phyloP scores from a whole-genome alignment of 2,797 vertebrate species.

The Bryconaethiops microstoma region DNA sequence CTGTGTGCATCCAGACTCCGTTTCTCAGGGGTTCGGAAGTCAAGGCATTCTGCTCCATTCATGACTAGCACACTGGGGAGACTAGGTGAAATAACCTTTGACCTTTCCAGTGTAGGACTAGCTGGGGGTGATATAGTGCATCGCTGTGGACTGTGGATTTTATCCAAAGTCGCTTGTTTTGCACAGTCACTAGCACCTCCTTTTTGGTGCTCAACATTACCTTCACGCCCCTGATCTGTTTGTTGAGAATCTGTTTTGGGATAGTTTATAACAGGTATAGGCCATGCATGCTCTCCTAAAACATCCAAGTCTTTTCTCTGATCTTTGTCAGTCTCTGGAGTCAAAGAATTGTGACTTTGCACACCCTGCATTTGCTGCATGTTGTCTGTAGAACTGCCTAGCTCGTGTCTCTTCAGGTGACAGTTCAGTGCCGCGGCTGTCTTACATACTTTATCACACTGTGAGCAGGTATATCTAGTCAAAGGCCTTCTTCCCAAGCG shows the following conservation, averaged over 20 bases:
- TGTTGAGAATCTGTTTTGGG: conserved; percentile 66
- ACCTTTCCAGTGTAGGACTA: conserved; percentile 63
- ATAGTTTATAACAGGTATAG: conserved; percentile 81
- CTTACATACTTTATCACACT: conserved; percentile 90
- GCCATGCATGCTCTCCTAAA: conserved; percentile 67
- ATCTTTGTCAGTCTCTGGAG: conserved; percentile 54
- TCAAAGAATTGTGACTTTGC: conserved; percentile 46
- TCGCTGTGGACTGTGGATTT: conserved; percentile 60
- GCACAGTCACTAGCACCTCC: conserved; percentile 57
- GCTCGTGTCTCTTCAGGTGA: conserved; percentile 84
- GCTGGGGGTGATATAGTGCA: conserved; percentile 57
- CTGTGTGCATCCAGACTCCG: conserved; percentile 68
- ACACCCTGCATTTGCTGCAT: conserved; percentile 55
- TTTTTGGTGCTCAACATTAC: conserved; percentile 59
- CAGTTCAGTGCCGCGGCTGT: conserved; percentile 89
- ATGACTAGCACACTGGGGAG: conserved; percentile 79
- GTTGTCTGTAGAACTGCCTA: conserved; percentile 76
- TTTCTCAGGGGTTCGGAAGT: conserved; percentile 77
- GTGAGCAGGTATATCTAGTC: conserved; percentile 82
- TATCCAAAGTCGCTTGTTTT: conserved; percentile 55
- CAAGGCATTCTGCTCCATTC: conserved; percentile 76
- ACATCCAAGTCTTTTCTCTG: conserved; percentile 61
- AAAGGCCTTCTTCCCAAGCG: conserved; percentile 82
- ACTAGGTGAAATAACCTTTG: conserved; percentile 59
- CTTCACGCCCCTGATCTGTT: conserved; percentile 54